Evolutionary conservation across 1,140 invertebrate species (phyloP).

Genomic region (Probaryconus sp.): DNA sequence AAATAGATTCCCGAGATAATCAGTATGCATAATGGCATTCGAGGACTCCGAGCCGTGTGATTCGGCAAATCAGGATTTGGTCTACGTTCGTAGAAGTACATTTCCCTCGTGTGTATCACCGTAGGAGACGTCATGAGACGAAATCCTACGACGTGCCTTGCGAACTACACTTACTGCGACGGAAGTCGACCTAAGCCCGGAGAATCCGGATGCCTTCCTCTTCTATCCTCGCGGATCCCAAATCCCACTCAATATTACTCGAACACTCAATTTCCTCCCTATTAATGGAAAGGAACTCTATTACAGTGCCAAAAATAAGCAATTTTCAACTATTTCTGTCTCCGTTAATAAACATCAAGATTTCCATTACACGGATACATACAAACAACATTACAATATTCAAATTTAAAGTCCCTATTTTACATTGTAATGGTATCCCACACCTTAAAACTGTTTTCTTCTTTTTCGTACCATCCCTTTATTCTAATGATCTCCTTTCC

Average conservation of each 20-base stretch:
- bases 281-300: too few species aligned
- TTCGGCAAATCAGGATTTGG: slow-evolving; percentile 37
- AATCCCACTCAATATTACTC: slow-evolving; percentile 79
- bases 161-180: slow-evolving; percentile 41
- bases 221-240: slow-evolving; percentile 68
- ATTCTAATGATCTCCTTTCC: slow-evolving; percentile 44
- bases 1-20: slow-evolving; percentile 32
- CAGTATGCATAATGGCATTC: slow-evolving; percentile 33
- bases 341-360: too few species aligned
- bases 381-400: too few species aligned
- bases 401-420: too few species aligned
- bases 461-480: slow-evolving; percentile 40
- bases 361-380: too few species aligned
- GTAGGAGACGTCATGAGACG: slow-evolving; percentile 55
- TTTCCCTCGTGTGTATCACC: slow-evolving; percentile 63
- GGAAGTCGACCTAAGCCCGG: slow-evolving; percentile 71
- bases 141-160: slow-evolving; percentile 64
- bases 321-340: too few species aligned
- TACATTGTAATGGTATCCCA: too few species aligned
- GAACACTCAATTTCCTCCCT: slow-evolving; percentile 79
- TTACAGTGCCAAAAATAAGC: too few species aligned
- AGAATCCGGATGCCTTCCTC: slow-evolving; percentile 73
- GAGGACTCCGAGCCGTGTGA: slow-evolving; percentile 38
- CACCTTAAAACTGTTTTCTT: too few species aligned
- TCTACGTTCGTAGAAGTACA: slow-evolving; percentile 46